These are phyloP conservation scores for Rhopalosiphum maidis DNA, from an alignment of 1,140 invertebrate genomes.

Conservation along the genomic window DNA sequence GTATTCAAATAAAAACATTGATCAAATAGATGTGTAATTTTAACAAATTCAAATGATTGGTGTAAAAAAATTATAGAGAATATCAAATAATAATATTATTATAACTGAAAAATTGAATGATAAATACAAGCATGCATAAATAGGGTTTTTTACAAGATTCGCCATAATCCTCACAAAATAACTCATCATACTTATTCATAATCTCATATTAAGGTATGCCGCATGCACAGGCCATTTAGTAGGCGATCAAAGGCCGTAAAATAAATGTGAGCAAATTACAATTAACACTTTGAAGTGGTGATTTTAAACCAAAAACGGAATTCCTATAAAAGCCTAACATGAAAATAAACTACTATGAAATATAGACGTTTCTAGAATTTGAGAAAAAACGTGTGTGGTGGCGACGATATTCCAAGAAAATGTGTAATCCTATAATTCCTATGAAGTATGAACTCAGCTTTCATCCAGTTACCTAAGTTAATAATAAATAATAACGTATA, in stretches of 20 bases:
- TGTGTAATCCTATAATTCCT: not conserved
- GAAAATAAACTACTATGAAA: not conserved
- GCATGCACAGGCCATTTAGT: not conserved
- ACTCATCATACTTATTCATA: not conserved
- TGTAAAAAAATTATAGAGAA: not conserved
- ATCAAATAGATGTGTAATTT: not conserved
- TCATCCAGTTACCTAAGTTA: not conserved
- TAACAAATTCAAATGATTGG: not conserved
- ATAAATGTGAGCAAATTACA: not conserved
- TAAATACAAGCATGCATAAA: not conserved
- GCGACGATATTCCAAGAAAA: not conserved
- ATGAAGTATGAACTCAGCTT: not conserved
- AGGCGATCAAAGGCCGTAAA: not conserved
- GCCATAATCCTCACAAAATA: not conserved
- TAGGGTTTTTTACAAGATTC: not conserved
- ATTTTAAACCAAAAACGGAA: not conserved
- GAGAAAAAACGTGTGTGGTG: not conserved
- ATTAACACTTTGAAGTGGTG: not conserved
- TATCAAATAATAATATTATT: not conserved
- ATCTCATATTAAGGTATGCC: not conserved
- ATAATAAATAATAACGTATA: not conserved
- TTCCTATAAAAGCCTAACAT: not conserved
- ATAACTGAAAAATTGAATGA: not conserved
- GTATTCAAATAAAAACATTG: not conserved
- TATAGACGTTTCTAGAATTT: not conserved